A percentile compares a stretch with the other conserved stretches of the same genome.
Evolutionary conservation across 2,888 invertebrate genomes (phyloP).

Genomic region (Stomorhina lunata): DNA sequence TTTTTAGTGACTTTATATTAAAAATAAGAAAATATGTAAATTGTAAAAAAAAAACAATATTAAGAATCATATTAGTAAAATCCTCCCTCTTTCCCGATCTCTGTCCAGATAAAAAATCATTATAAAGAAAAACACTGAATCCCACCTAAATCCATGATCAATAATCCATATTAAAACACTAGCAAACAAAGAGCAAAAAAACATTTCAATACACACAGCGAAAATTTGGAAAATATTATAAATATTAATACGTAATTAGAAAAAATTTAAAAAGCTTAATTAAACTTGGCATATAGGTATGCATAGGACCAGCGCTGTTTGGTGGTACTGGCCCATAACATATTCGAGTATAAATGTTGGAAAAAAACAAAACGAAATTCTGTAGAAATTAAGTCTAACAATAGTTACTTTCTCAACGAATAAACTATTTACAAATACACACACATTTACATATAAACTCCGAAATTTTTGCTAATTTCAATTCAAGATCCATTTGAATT

Average conservation of each 20-base stretch:
- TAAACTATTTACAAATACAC: slow-evolving; percentile 25
- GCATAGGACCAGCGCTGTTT: too few relatives aligned
- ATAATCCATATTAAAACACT: slow-evolving; percentile 5
- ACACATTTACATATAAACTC: neutral
- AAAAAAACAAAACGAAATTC: slow-evolving; percentile 43
- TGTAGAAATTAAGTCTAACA: slow-evolving; percentile 53
- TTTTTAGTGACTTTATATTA: slow-evolving; percentile 63
- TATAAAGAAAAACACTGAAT: slow-evolving; percentile 66
- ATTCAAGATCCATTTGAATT: neutral
- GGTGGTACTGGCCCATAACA: too few relatives aligned
- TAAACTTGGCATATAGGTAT: slow-evolving; percentile 10
- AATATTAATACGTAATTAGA: slow-evolving; percentile 7
- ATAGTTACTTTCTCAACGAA: slow-evolving; percentile 68
- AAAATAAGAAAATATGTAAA: slow-evolving; percentile 31
- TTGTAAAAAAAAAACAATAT: slow-evolving; percentile 52
- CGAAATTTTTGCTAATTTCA: neutral
- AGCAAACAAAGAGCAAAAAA: neutral
- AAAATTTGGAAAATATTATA: slow-evolving; percentile 35
- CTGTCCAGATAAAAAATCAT: neutral
- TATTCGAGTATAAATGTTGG: slow-evolving; percentile 7
- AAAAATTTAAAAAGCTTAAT: slow-evolving; percentile 24
- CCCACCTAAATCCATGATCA: slow-evolving; percentile 63
- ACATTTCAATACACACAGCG: slow-evolving; percentile 40
- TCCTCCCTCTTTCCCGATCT: neutral
- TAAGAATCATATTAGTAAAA: slow-evolving; percentile 29